Evolutionary conservation across 2,888 invertebrate genomes (phyloP).

Genomic region (Protophormia terraenovae): DNA sequence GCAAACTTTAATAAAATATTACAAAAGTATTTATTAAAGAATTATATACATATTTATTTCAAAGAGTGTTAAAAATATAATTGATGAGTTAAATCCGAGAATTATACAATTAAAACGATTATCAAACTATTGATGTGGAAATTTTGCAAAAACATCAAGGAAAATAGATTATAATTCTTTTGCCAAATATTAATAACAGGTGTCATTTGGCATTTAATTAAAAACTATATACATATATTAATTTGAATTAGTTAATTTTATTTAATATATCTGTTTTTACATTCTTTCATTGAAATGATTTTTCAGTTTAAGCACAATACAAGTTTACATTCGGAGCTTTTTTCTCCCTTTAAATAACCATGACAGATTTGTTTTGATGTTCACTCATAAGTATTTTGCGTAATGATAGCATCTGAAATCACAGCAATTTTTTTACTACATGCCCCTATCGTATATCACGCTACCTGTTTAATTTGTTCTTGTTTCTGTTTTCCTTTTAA

Average conservation of each 20-base stretch:
- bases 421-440: slow-evolving; percentile 38
- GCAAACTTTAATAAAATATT: neutral
- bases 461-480: slow-evolving; percentile 31
- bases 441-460: neutral
- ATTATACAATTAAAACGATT: slow-evolving; percentile 55
- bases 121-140: slow-evolving; percentile 45
- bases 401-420: slow-evolving; percentile 56
- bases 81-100: slow-evolving; percentile 52
- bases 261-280: no score
- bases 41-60: neutral
- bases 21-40: neutral
- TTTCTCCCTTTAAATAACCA: slow-evolving; percentile 45
- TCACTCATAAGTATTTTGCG: neutral
- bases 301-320: no score
- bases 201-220: neutral
- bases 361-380: slow-evolving; percentile 35
- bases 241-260: no score
- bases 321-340: no score
- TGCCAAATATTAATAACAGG: slow-evolving; percentile 15
- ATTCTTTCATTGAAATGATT: no score
- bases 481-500: neutral
- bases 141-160: slow-evolving; percentile 4
- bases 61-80: slow-evolving; percentile 16
- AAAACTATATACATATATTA: no score
- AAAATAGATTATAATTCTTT: neutral